Conservation (phyloP, 2,113 vertebrate genomes). For the Nothocercus julius region DNA sequence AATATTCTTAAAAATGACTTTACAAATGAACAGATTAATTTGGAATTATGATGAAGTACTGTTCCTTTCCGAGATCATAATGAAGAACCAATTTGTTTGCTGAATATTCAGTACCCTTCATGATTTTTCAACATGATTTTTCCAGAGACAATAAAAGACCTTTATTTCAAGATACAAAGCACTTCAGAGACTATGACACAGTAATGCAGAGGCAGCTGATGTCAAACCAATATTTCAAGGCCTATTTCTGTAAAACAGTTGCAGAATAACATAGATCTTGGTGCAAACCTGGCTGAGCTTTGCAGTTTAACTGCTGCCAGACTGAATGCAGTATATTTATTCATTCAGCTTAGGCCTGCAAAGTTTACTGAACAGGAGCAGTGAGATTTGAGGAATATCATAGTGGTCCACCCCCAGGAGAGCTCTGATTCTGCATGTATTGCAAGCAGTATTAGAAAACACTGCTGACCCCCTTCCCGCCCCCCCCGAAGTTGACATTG, state of each 20-base stretch:
- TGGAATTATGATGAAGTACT: slow-evolving; percentile 20
- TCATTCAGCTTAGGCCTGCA: background rate
- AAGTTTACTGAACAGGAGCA: background rate
- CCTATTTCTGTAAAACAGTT: background rate
- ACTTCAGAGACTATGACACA: background rate
- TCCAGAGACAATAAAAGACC: slow-evolving; percentile 1
- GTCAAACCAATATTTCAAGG: background rate
- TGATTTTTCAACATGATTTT: background rate
- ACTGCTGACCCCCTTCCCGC: background rate
- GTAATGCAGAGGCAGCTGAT: background rate
- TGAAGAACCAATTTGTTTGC: slow-evolving; percentile 21
- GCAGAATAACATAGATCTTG: background rate
- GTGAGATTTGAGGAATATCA: slow-evolving; percentile 38
- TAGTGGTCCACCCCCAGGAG: slow-evolving; percentile 10
- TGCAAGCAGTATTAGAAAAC: background rate
- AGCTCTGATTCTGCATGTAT: background rate
- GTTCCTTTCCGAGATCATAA: slow-evolving; percentile 14
- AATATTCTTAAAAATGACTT: slow-evolving; percentile 56
- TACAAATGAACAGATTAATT: slow-evolving; percentile 49
- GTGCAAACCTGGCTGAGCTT: background rate
- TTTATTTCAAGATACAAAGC: background rate
- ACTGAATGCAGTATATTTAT: background rate
- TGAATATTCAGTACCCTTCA: slow-evolving; percentile 38
- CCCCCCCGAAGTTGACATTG: background rate
- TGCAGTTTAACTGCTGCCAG: background rate